These are phyloP conservation scores for Semibalanus balanoides DNA, from an alignment of 1,140 invertebrate genomes.

Conservation along the genomic window DNA sequence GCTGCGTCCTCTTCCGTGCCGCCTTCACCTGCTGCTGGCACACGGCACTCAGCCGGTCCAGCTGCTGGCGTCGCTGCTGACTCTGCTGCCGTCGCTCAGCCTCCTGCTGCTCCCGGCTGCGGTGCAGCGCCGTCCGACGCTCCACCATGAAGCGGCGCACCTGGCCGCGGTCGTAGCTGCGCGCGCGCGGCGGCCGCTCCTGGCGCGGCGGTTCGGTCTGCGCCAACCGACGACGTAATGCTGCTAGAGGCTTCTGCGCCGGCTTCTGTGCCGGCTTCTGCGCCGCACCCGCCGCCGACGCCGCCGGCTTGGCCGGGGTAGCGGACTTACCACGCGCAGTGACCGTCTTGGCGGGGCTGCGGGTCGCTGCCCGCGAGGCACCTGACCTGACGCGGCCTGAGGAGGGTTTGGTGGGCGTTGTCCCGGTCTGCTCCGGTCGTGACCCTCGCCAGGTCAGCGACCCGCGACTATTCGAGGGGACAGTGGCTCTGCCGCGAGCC, in stretches of 20 bases:
- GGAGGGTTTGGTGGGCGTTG: neutral
- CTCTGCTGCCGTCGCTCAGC: neutral
- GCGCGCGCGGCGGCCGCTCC: slow-evolving; percentile 1
- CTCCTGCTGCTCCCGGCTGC: neutral
- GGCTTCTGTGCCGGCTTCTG: neutral
- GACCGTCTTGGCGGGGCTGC: neutral
- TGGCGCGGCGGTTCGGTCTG: neutral
- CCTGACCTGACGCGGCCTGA: no score
- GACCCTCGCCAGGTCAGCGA: neutral
- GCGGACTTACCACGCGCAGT: neutral
- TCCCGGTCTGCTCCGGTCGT: neutral
- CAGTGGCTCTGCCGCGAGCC: no score
- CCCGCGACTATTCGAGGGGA: neutral
- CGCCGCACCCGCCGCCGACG: no score
- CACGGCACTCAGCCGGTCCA: neutral
- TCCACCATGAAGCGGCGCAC: slow-evolving; percentile 12
- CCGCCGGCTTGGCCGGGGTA: no score
- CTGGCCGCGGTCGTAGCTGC: slow-evolving; percentile 13
- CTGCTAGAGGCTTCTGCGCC: neutral
- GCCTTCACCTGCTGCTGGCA: neutral
- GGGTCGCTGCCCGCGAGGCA: no score
- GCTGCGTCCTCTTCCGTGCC: neutral
- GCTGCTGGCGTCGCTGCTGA: neutral
- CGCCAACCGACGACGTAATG: neutral
- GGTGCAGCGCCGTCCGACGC: neutral